A percentile compares a stretch with the other conserved stretches of the same genome.
phyloP scores from a whole-genome alignment of 2,888 invertebrate genomes.

The Orthosia gothica region DNA sequence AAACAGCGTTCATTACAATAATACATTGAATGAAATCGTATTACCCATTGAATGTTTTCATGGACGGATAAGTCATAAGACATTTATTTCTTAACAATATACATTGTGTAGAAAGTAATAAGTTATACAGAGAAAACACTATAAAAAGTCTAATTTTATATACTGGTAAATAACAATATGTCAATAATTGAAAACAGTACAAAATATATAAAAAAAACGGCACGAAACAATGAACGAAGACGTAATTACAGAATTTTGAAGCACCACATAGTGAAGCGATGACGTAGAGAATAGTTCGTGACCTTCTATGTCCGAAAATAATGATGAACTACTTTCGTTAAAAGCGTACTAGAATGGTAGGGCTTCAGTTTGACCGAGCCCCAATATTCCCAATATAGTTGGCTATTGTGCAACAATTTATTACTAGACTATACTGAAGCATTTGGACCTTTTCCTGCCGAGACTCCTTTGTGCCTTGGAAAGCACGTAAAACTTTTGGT shows the following conservation, averaged over 20 bases:
- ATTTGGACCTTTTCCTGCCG: neutral
- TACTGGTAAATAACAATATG: too few relatives aligned
- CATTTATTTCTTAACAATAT: too few relatives aligned
- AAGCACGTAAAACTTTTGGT: neutral
- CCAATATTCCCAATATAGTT: conserved; percentile 40
- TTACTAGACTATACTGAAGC: neutral
- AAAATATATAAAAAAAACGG: conserved; percentile 24
- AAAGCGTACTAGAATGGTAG: conserved; percentile 56
- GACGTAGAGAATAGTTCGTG: conserved; percentile 53
- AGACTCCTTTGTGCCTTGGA: neutral
- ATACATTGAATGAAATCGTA: conserved; percentile 41
- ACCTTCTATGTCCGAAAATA: conserved; percentile 65
- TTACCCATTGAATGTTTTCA: conserved; percentile 38
- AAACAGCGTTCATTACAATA: conserved; percentile 24
- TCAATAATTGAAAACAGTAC: too few relatives aligned
- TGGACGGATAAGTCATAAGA: too few relatives aligned
- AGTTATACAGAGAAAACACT: too few relatives aligned
- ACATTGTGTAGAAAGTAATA: too few relatives aligned
- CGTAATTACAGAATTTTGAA: conserved; percentile 39
- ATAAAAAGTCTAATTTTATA: too few relatives aligned
- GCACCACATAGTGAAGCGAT: conserved; percentile 32
- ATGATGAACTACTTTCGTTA: conserved; percentile 68
- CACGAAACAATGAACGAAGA: conserved; percentile 45
- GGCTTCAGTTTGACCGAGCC: conserved; percentile 56
- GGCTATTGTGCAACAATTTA: conserved; percentile 38